Percentiles rank a stretch among this genome's conserved stretches.
phyloP scores from a whole-genome alignment of 2,113 vertebrate genomes.

The Erinaceus europaeus region DNA sequence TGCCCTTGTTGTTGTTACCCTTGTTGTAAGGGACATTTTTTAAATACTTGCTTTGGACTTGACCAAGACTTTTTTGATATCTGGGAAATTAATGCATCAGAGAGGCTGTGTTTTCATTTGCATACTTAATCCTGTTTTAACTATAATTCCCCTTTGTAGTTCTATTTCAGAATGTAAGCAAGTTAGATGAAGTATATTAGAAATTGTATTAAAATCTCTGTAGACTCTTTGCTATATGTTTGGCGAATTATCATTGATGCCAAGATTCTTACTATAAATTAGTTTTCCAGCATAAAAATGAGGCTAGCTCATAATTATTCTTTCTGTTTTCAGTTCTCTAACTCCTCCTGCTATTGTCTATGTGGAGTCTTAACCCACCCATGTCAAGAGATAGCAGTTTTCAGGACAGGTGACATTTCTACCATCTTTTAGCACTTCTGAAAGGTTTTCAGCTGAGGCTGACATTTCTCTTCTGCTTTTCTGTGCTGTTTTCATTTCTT shows the following conservation, averaged over 20 bases:
- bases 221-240: not conserved
- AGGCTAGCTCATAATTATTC: not conserved
- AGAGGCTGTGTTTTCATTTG: conserved; percentile 54
- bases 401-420: conserved; percentile 44
- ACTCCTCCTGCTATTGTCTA: not conserved
- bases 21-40: too few species aligned
- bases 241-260: not conserved
- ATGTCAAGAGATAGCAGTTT: conserved; percentile 45
- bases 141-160: conserved; percentile 33
- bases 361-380: conserved; percentile 49
- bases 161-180: conserved; percentile 56
- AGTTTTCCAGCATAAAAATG: not conserved
- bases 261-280: not conserved
- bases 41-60: conserved; percentile 2
- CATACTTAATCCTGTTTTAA: conserved; percentile 54
- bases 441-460: conserved; percentile 53
- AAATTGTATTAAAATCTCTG: conserved; percentile 46
- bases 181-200: conserved; percentile 44
- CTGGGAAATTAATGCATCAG: conserved; percentile 36
- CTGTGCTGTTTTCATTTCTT: conserved; percentile 59
- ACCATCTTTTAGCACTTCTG: not conserved
- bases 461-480: conserved; percentile 44
- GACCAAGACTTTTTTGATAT: not conserved
- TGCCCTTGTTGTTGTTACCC: too few species aligned
- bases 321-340: not conserved